A percentile compares a stretch with the other conserved stretches of the same genome.
Conservation (phyloP, 2,113 vertebrate species). For the Toxotes jaculatrix region DNA sequence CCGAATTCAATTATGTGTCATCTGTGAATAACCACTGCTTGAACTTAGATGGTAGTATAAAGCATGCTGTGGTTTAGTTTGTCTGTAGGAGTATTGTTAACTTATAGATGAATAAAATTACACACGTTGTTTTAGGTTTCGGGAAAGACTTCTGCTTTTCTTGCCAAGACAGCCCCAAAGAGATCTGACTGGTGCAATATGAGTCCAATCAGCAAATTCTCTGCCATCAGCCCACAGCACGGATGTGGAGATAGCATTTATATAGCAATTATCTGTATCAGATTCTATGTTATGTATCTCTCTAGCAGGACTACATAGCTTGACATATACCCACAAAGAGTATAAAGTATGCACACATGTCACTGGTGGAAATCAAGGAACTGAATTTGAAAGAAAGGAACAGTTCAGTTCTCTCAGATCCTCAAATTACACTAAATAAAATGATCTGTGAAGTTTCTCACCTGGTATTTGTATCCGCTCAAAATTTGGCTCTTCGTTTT, state of each 20-base stretch:
- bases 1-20: background rate
- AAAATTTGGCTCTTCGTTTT: background rate
- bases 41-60: no score
- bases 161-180: background rate
- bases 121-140: background rate
- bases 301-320: no score
- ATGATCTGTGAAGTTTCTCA: background rate
- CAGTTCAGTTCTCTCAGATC: background rate
- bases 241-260: background rate
- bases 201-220: background rate
- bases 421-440: no score
- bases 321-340: no score
- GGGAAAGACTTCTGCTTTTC: background rate
- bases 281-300: no score
- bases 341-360: background rate
- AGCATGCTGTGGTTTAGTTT: no score
- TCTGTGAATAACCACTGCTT: background rate
- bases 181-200: background rate
- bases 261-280: background rate
- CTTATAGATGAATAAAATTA: background rate
- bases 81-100: background rate
- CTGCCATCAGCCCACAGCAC: background rate
- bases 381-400: background rate
- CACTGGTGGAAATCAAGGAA: background rate
- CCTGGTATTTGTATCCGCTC: background rate